phyloP scores from a whole-genome alignment of 2,888 invertebrate genomes.

The Polydrusus cervinus region DNA sequence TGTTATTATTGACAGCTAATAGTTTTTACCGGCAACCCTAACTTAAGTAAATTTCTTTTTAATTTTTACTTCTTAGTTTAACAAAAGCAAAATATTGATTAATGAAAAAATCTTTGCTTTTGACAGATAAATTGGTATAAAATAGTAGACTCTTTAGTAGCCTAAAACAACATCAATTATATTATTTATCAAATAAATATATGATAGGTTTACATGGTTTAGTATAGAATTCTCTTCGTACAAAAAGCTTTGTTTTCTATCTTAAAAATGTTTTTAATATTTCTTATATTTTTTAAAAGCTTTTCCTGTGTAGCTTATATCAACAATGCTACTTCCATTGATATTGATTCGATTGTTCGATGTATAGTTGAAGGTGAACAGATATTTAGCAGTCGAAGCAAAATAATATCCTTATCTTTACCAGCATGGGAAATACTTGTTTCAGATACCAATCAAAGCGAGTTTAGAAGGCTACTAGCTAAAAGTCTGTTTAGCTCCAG shows the following conservation, averaged over 20 bases:
- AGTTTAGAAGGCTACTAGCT: neutral
- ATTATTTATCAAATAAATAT: neutral
- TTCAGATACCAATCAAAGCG: neutral
- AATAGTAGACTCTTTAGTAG: neutral
- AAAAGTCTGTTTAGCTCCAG: neutral
- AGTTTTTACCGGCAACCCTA: neutral
- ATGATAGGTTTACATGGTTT: neutral
- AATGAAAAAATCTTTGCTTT: neutral
- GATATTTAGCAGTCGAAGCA: constrained; percentile 6
- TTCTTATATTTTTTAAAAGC: neutral
- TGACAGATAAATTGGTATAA: neutral
- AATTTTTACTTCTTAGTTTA: neutral
- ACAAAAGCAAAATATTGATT: neutral
- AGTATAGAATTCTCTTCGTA: neutral
- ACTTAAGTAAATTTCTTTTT: neutral
- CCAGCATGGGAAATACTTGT: constrained; percentile 2
- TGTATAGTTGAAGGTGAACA: constrained; percentile 26
- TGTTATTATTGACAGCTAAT: neutral
- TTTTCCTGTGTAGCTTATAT: neutral
- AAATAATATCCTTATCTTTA: constrained; percentile 24
- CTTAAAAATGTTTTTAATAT: neutral
- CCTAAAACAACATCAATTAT: neutral
- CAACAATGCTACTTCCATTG: neutral
- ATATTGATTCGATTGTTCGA: constrained; percentile 8
- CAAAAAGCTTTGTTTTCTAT: neutral